A percentile compares a stretch with the other conserved stretches of the same genome.
Evolutionary conservation across 2,888 invertebrate species (phyloP).

Genomic region (Phaonia tiefii): DNA sequence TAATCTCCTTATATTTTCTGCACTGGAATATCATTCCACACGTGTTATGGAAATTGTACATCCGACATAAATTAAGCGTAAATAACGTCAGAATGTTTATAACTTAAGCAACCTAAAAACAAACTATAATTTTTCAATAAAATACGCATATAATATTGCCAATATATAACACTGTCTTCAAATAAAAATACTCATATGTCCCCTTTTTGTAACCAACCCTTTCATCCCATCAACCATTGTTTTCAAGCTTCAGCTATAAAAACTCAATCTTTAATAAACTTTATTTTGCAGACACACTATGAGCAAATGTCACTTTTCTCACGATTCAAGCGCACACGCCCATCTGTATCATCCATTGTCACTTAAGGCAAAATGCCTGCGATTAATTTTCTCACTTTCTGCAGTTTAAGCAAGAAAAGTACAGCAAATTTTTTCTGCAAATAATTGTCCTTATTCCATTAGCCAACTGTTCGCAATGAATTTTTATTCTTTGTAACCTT

Average conservation of each 20-base stretch:
- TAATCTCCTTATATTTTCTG: too few species aligned
- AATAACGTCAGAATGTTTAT: too few species aligned
- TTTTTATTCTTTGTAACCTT: conserved; percentile 39
- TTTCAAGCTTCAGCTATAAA: conserved; percentile 31
- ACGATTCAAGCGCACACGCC: conserved; percentile 9
- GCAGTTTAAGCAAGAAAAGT: conserved; percentile 47
- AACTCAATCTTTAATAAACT: conserved; percentile 63
- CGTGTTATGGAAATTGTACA: too few species aligned
- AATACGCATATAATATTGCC: neutral
- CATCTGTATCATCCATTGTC: conserved; percentile 28
- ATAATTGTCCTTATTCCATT: conserved; percentile 58
- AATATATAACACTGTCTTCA: neutral
- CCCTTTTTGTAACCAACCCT: too few species aligned
- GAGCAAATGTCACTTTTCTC: conserved; percentile 64
- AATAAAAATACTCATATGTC: neutral
- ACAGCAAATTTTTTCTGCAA: conserved; percentile 46
- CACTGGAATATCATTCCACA: too few species aligned
- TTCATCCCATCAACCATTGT: too few species aligned
- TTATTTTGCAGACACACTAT: conserved; percentile 61
- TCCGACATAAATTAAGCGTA: too few species aligned
- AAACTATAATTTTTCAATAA: too few species aligned
- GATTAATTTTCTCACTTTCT: conserved; percentile 67
- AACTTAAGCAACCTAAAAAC: too few species aligned
- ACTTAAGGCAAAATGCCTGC: conserved; percentile 65
- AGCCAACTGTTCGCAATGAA: conserved; percentile 36